These are phyloP conservation scores for Hybognathus amarus DNA, from an alignment of 2,797 vertebrate genomes.

Conservation along the genomic window DNA sequence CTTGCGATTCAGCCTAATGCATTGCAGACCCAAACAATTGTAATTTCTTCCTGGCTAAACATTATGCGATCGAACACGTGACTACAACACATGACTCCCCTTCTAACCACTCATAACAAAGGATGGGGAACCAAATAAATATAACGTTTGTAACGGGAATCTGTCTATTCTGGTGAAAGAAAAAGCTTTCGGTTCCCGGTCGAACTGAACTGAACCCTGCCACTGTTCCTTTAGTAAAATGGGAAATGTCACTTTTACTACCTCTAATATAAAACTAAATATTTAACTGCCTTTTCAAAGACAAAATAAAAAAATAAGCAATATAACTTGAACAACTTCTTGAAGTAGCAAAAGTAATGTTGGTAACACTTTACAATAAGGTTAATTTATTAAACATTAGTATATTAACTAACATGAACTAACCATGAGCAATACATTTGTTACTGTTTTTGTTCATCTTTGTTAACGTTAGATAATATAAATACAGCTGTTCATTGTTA, in stretches of 20 bases:
- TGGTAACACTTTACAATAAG: too few relatives aligned
- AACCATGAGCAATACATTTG: too few relatives aligned
- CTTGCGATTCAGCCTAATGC: background rate
- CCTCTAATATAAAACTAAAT: too few relatives aligned
- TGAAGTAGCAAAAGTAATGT: background rate
- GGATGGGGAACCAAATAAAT: background rate
- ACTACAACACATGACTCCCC: background rate
- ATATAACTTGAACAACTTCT: too few relatives aligned
- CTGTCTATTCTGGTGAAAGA: background rate
- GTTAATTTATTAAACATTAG: too few relatives aligned
- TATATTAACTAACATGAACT: too few relatives aligned
- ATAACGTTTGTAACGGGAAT: background rate
- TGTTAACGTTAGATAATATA: too few relatives aligned
- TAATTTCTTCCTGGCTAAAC: conserved; percentile 26
- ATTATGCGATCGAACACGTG: conserved; percentile 14
- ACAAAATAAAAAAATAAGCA: too few relatives aligned
- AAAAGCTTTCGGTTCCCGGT: background rate
- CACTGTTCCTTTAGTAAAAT: background rate
- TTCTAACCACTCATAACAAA: background rate
- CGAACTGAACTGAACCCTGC: too few relatives aligned
- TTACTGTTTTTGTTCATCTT: too few relatives aligned
- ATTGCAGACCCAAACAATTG: background rate
- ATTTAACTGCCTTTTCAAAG: too few relatives aligned
- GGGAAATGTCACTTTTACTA: background rate
- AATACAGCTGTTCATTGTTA: too few relatives aligned